These are phyloP conservation scores for Thunnus maccoyii DNA, from an alignment of 2,113 vertebrate genomes.

Conservation along the genomic window DNA sequence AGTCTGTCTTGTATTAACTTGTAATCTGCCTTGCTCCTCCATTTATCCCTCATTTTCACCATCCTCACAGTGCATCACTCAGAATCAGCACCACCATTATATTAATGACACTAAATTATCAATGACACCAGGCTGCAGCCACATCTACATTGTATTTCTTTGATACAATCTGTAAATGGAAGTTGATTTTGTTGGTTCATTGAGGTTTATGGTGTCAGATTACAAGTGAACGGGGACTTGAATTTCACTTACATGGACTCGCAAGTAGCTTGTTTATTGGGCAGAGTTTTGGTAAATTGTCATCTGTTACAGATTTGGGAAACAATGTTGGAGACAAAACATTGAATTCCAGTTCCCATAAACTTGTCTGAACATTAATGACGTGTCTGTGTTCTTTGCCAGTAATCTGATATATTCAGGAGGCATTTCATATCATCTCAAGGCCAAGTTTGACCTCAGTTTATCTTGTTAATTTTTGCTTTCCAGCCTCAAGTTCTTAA, in stretches of 20 bases:
- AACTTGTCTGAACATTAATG: not conserved
- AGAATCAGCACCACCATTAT: not conserved
- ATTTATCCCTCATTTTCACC: not conserved
- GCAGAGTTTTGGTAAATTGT: slow-evolving; percentile 34
- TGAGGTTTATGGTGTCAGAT: not conserved
- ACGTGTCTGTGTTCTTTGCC: not conserved
- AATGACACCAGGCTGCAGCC: not conserved
- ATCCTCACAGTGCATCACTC: not conserved
- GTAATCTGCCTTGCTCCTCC: not conserved
- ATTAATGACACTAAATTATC: not conserved
- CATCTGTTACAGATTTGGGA: slow-evolving; percentile 36
- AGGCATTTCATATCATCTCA: slow-evolving; percentile 31
- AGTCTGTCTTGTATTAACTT: not conserved
- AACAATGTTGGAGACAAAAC: slow-evolving; percentile 23
- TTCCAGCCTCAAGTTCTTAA: not conserved
- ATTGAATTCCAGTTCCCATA: slow-evolving; percentile 35
- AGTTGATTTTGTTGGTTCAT: not conserved
- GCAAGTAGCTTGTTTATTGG: slow-evolving; percentile 29
- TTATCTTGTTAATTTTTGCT: slow-evolving; percentile 25
- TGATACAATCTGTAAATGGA: not conserved
- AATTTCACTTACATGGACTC: not conserved
- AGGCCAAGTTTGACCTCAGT: slow-evolving; percentile 5
- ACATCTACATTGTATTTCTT: not conserved
- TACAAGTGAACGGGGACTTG: not conserved
- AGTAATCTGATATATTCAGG: slow-evolving; percentile 6